Conservation (phyloP, 2,797 vertebrate genomes). For the Tragopan temminckii region DNA sequence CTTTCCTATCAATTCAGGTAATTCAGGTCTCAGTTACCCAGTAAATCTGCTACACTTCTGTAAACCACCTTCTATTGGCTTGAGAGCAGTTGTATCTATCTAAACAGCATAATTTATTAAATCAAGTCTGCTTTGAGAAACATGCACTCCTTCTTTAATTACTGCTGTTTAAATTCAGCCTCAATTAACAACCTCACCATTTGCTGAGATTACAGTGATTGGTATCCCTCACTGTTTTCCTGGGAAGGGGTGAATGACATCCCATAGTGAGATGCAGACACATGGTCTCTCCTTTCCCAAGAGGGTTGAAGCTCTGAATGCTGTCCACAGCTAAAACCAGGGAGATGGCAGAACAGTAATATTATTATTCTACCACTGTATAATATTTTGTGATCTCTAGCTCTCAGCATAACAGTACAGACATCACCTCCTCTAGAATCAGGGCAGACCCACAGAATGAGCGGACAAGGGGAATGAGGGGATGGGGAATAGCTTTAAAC, state of each 20-base stretch:
- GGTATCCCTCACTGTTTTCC: not conserved
- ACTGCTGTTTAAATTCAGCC: conserved; percentile 24
- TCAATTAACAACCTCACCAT: conserved; percentile 26
- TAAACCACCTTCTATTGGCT: conserved; percentile 9
- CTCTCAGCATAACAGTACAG: not conserved
- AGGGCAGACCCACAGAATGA: not conserved
- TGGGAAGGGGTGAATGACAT: not conserved
- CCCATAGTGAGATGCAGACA: not conserved
- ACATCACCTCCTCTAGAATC: not conserved
- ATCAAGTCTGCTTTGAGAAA: conserved; percentile 40
- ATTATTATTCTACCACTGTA: not conserved
- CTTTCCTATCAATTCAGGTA: conserved; percentile 13
- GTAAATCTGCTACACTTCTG: not conserved
- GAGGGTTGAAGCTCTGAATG: not conserved
- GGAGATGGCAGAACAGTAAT: not conserved
- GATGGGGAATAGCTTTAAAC: too few relatives aligned
- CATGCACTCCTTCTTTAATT: conserved; percentile 43
- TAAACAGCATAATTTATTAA: conserved; percentile 20
- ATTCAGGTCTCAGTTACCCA: conserved; percentile 32
- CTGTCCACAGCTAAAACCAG: not conserved
- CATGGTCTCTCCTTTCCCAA: not conserved
- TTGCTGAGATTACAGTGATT: conserved; percentile 7
- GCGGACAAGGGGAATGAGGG: too few relatives aligned
- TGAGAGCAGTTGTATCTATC: not conserved
- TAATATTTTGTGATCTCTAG: not conserved